Percentiles rank a stretch among this genome's conserved stretches.
phyloP scores from a whole-genome alignment of 2,888 invertebrate species.

The Seladonia tumulorum region DNA sequence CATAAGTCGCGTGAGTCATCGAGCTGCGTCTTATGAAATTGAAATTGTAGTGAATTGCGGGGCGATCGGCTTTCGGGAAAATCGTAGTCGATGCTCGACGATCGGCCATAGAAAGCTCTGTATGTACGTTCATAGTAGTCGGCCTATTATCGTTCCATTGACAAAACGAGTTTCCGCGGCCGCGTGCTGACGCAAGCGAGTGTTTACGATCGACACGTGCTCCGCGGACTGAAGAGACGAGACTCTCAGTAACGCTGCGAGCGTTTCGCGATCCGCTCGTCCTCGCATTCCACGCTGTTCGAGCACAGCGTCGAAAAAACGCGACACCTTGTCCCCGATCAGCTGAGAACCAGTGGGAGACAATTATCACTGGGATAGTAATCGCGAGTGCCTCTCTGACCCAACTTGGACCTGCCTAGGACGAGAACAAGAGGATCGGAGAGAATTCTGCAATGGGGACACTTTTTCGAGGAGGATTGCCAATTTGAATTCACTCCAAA shows the following conservation, averaged over 20 bases:
- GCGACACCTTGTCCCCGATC: background rate
- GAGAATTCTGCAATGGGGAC: background rate
- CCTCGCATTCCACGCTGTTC: constrained; percentile 15
- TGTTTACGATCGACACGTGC: constrained; percentile 67
- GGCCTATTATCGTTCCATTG: constrained; percentile 37
- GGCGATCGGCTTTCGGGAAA: background rate
- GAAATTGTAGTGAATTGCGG: background rate
- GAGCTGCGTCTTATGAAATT: background rate
- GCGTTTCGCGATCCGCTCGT: constrained; percentile 42
- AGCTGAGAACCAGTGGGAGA: background rate
- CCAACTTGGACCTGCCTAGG: background rate
- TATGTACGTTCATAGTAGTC: background rate
- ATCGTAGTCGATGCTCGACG: background rate
- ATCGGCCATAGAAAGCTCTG: background rate
- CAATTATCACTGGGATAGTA: background rate
- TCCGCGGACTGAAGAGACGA: constrained; percentile 39
- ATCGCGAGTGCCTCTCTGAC: background rate
- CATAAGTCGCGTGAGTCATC: background rate
- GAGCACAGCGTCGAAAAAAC: background rate
- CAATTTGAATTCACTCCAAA: background rate
- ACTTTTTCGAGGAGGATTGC: background rate
- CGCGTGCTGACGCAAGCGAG: constrained; percentile 53
- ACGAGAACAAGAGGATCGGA: background rate
- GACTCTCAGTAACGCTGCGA: constrained; percentile 44
- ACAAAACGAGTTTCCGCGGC: constrained; percentile 57